phyloP scores from a whole-genome alignment of 2,797 vertebrate species.

The Galaxias olidus region DNA sequence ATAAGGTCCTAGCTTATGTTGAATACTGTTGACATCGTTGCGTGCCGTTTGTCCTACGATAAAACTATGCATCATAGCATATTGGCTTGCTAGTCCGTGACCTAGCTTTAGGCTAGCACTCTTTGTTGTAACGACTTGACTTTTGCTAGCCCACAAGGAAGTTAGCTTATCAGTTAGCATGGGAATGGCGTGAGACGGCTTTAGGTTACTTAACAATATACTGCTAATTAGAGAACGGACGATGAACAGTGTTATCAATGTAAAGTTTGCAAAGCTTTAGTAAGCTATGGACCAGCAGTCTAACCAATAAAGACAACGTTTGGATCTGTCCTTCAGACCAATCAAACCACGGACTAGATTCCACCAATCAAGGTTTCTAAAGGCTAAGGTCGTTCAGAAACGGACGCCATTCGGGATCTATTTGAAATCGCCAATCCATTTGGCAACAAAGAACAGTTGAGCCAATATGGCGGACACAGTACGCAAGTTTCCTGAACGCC shows the following conservation, averaged over 20 bases:
- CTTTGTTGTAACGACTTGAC: constrained; percentile 7
- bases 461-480: constrained; percentile 73
- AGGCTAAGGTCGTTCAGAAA: constrained; percentile 76
- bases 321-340: constrained; percentile 88
- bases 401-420: constrained; percentile 78
- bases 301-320: constrained; percentile 88
- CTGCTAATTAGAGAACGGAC: constrained; percentile 34
- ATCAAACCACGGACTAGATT: constrained; percentile 89
- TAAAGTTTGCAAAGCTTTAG: constrained; percentile 76
- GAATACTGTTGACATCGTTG: too few species aligned
- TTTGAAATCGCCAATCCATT: constrained; percentile 5
- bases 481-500: constrained; percentile 68
- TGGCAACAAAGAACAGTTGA: background rate
- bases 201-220: constrained; percentile 2
- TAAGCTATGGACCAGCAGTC: constrained; percentile 69
- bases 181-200: background rate
- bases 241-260: constrained; percentile 45
- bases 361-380: constrained; percentile 88
- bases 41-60: too few species aligned
- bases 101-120: too few species aligned
- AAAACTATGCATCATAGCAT: too few species aligned
- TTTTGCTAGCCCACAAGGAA: constrained; percentile 33
- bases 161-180: constrained; percentile 47
- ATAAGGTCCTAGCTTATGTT: too few species aligned
- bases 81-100: too few species aligned